These are phyloP conservation scores for Apostichopus californicus DNA, from an alignment of 35 echinoderm and acorn worm genomes.

Conservation along the genomic window DNA sequence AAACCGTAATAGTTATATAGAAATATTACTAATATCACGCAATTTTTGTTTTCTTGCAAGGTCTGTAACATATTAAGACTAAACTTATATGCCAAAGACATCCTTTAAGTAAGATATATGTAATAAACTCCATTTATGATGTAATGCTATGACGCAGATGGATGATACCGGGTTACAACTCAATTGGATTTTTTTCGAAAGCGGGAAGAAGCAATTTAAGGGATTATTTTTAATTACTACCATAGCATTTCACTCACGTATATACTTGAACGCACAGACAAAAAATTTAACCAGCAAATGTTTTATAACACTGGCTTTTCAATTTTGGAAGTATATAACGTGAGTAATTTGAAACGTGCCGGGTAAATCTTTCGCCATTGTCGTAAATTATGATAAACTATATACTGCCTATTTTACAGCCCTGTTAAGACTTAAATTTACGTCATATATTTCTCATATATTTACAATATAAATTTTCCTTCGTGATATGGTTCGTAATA, in stretches of 20 bases:
- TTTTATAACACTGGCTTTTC: background rate
- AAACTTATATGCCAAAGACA: background rate
- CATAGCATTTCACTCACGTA: background rate
- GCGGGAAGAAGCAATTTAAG: too few species aligned
- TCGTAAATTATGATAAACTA: background rate
- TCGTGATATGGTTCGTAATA: background rate
- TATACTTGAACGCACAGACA: too few species aligned
- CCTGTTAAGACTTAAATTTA: background rate
- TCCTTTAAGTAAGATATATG: background rate
- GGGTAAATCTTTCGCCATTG: background rate
- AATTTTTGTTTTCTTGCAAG: too few species aligned
- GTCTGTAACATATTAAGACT: too few species aligned
- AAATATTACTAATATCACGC: too few species aligned
- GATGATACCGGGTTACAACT: background rate
- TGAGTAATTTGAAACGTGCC: background rate
- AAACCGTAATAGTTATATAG: too few species aligned
- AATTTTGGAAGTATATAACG: too few species aligned
- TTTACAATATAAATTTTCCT: background rate
- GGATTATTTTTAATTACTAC: background rate
- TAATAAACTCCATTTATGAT: background rate
- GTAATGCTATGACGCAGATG: background rate
- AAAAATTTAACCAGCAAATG: background rate
- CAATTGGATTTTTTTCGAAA: background rate
- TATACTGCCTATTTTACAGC: background rate
- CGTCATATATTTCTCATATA: slow-evolving; percentile 11